Evolutionary conservation across 2,888 invertebrate genomes (phyloP).

Genomic region (Beris morrisii): DNA sequence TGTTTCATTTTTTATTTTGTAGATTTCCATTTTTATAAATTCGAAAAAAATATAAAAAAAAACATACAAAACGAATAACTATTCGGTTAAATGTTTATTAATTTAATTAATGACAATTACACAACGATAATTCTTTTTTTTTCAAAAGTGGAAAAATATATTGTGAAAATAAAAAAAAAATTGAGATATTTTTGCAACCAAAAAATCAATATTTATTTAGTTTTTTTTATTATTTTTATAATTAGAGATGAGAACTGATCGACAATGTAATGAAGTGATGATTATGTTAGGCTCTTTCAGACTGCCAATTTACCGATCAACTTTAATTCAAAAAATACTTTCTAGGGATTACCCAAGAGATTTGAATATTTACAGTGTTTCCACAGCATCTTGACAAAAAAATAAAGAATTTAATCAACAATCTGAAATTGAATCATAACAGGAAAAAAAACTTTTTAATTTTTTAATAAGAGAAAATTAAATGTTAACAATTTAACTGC

Average conservation of each 20-base stretch:
- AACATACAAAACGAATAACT: constrained; percentile 1
- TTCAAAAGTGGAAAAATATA: constrained; percentile 8
- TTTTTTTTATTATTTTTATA: not conserved
- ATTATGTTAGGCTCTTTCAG: constrained; percentile 8
- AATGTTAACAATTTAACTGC: too few relatives aligned
- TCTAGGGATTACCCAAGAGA: too few relatives aligned
- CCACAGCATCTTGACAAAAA: too few relatives aligned
- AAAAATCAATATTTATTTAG: constrained; percentile 6
- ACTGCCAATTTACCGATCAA: not conserved
- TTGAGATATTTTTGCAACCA: constrained; percentile 9
- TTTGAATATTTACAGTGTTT: too few relatives aligned
- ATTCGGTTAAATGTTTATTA: constrained; percentile 20
- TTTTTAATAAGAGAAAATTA: too few relatives aligned
- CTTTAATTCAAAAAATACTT: too few relatives aligned
- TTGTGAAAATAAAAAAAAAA: constrained; percentile 28
- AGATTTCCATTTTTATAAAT: constrained; percentile 1
- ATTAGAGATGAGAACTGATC: not conserved
- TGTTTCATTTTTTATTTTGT: constrained; percentile 6
- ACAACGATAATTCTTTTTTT: constrained; percentile 18
- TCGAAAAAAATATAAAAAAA: constrained; percentile 19
- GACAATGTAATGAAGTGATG: constrained; percentile 9
- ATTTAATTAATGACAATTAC: constrained; percentile 21
- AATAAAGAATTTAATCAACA: too few relatives aligned
- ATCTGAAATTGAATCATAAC: too few relatives aligned
- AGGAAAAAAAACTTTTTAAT: too few relatives aligned